These are phyloP conservation scores for Lasioglossum calceatum DNA, from an alignment of 2,888 invertebrate species.

Conservation along the genomic window DNA sequence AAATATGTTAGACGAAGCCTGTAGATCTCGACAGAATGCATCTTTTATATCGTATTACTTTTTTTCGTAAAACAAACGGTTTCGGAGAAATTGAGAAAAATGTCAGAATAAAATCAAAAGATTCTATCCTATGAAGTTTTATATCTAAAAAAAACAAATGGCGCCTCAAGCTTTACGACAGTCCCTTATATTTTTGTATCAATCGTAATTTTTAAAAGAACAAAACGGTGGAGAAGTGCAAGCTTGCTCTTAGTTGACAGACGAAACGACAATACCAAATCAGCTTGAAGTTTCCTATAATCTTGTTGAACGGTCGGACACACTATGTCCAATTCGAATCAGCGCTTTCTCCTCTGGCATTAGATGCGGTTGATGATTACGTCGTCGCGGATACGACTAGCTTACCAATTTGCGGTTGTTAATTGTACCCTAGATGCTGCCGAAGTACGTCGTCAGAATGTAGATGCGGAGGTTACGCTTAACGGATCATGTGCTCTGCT, in stretches of 20 bases:
- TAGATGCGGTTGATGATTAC: neutral
- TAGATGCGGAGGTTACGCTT: neutral
- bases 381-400: neutral
- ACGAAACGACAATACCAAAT: slow-evolving; percentile 50
- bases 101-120: too few species aligned
- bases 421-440: slow-evolving; percentile 4
- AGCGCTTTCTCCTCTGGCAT: slow-evolving; percentile 4
- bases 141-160: too few species aligned
- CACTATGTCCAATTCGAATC: slow-evolving; percentile 25
- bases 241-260: slow-evolving; percentile 8
- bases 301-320: slow-evolving; percentile 7
- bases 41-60: too few species aligned
- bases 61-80: too few species aligned
- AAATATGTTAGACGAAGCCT: too few species aligned
- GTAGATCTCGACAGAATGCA: too few species aligned
- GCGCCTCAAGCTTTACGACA: too few species aligned
- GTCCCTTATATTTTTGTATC: too few species aligned
- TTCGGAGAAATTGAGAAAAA: too few species aligned
- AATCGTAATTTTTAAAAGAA: too few species aligned
- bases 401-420: slow-evolving; percentile 29
- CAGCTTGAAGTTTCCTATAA: slow-evolving; percentile 45
- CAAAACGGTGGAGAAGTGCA: too few species aligned
- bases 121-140: too few species aligned
- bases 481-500: neutral
- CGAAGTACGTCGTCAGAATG: slow-evolving; percentile 3